These are phyloP conservation scores for Ellobius talpinus DNA, from an alignment of 2,113 vertebrate genomes.

Conservation along the genomic window DNA sequence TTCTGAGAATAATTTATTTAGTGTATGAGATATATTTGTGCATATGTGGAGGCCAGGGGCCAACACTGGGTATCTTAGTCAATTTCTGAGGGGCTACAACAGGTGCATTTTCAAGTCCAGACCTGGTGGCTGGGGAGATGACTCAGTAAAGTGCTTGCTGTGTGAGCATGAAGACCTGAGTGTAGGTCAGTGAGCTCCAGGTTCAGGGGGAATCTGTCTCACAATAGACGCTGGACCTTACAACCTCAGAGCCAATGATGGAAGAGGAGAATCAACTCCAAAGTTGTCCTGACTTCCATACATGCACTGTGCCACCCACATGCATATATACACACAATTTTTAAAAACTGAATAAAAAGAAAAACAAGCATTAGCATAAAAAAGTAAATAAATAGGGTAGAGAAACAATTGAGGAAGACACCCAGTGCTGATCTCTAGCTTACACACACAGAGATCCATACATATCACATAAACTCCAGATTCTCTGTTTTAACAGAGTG, in stretches of 20 bases:
- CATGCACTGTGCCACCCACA: neutral
- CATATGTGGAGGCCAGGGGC: neutral
- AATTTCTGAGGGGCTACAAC: neutral
- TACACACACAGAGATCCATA: too few relatives aligned
- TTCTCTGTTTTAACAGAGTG: constrained; percentile 17
- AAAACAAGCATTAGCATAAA: neutral
- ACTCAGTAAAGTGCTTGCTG: neutral
- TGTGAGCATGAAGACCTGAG: neutral
- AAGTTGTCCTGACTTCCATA: neutral
- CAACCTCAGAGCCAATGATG: neutral
- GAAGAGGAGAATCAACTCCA: neutral
- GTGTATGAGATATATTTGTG: neutral
- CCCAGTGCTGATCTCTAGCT: neutral
- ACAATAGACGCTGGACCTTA: neutral
- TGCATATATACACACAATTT: neutral
- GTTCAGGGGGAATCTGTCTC: neutral
- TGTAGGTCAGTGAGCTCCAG: neutral
- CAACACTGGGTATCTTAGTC: neutral
- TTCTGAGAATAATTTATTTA: neutral
- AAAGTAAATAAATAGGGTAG: neutral
- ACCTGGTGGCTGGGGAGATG: neutral
- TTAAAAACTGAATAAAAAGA: neutral
- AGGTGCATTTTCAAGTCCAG: neutral
- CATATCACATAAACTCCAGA: neutral
- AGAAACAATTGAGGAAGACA: neutral